These are phyloP conservation scores for Sylvicola cinctus DNA, from an alignment of 2,888 invertebrate species.

Conservation along the genomic window DNA sequence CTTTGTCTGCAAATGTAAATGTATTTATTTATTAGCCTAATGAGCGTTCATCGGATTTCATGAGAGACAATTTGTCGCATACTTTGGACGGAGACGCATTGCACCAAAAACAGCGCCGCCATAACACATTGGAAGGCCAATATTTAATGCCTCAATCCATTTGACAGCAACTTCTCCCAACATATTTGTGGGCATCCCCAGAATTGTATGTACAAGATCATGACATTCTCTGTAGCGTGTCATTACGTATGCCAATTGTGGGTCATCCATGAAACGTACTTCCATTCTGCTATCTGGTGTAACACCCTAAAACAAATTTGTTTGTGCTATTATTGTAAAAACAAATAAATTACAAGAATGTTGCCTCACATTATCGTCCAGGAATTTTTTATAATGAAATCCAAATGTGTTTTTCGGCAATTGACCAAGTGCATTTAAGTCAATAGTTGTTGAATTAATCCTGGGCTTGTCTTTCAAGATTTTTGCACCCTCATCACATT, in stretches of 20 bases:
- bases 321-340: slow-evolving; percentile 6
- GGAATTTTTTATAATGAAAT: slow-evolving; percentile 64
- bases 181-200: slow-evolving; percentile 90
- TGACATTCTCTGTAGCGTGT: slow-evolving; percentile 94
- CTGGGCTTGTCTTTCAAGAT: slow-evolving; percentile 64
- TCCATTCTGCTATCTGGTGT: slow-evolving; percentile 79
- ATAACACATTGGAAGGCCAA: slow-evolving; percentile 87
- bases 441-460: slow-evolving; percentile 65
- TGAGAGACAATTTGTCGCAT: too few relatives aligned
- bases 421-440: slow-evolving; percentile 43
- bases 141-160: slow-evolving; percentile 95
- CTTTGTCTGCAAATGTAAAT: slow-evolving; percentile 33
- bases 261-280: slow-evolving; percentile 80
- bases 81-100: slow-evolving; percentile 58
- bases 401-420: slow-evolving; percentile 72
- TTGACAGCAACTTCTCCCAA: slow-evolving; percentile 83
- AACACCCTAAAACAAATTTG: slow-evolving; percentile 39
- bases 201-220: slow-evolving; percentile 78
- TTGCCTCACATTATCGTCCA: slow-evolving; percentile 43
- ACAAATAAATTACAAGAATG: slow-evolving; percentile 26
- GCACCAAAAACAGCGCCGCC: slow-evolving; percentile 87
- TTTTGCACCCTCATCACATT: slow-evolving; percentile 51
- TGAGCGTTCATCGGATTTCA: neutral
- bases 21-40: slow-evolving; percentile 33
- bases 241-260: slow-evolving; percentile 84